Percentiles rank a stretch among this genome's conserved stretches.
Evolutionary conservation across 2,113 vertebrate species (phyloP).

Genomic region (Merops nubicus): DNA sequence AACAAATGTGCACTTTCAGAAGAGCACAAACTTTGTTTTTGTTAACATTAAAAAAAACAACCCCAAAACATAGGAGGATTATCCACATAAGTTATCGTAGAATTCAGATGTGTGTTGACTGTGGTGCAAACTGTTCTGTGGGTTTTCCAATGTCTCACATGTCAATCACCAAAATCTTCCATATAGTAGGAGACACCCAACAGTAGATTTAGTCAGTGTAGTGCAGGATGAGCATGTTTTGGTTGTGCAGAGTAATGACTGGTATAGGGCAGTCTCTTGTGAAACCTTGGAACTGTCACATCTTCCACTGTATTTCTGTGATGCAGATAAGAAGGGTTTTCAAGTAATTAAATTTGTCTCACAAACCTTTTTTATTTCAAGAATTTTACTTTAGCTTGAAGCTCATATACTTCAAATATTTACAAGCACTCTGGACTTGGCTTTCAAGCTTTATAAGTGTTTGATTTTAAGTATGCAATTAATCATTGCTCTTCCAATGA

Average conservation of each 20-base stretch:
- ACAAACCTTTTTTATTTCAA: neutral
- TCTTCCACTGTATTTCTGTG: neutral
- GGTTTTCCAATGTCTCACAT: neutral
- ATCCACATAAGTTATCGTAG: neutral
- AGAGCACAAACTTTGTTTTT: neutral
- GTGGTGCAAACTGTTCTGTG: no score
- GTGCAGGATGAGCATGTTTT: neutral
- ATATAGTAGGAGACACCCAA: neutral
- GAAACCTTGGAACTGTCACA: neutral
- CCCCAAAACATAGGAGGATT: neutral
- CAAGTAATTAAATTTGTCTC: neutral
- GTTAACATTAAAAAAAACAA: neutral
- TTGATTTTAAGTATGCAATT: neutral
- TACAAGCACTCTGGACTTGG: neutral
- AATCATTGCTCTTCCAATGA: neutral
- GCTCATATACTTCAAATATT: neutral
- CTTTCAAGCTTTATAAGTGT: accelerated
- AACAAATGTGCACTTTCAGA: neutral
- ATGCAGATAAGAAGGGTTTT: neutral
- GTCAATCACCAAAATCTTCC: neutral
- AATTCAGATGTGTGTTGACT: neutral
- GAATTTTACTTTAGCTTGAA: neutral
- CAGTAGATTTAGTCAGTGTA: neutral
- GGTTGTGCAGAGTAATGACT: neutral
- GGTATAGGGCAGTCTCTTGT: neutral